phyloP scores from a whole-genome alignment of 1,140 invertebrate species.

The Ganaspis sp. region DNA sequence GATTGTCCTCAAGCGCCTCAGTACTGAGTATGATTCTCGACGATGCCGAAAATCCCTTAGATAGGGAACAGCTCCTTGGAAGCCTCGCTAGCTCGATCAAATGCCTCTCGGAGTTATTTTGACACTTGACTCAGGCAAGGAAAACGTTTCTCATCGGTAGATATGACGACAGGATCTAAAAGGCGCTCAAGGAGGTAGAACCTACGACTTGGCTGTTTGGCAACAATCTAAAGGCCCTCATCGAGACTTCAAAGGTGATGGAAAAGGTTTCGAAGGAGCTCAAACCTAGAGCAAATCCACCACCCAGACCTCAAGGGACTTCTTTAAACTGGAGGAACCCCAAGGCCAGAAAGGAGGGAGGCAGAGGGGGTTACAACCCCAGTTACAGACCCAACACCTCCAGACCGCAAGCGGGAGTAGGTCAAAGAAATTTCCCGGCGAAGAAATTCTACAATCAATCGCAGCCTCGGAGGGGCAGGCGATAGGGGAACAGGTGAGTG shows the following conservation, averaged over 20 bases:
- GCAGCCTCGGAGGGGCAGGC: not conserved
- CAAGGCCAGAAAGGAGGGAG: not conserved
- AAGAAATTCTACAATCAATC: not conserved
- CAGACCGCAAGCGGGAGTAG: not conserved
- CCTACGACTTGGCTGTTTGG: not conserved
- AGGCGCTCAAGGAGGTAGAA: not conserved
- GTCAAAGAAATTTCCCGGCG: not conserved
- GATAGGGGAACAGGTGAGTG: not conserved
- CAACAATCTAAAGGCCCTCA: conserved; percentile 8
- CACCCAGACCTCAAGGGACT: not conserved
- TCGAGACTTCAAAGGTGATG: not conserved
- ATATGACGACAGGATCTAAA: not conserved
- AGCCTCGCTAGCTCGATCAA: no score
- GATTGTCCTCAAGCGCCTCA: no score
- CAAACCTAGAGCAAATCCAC: not conserved
- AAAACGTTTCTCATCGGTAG: not conserved
- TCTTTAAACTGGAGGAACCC: not conserved
- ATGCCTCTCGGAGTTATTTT: no score
- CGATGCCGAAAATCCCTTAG: no score
- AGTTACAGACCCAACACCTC: not conserved
- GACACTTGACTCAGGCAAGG: no score
- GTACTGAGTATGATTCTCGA: no score
- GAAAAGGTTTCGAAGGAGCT: conserved; percentile 12
- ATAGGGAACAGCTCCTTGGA: no score
- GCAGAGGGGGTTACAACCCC: not conserved